Percentiles rank a stretch among this genome's conserved stretches.
Evolutionary conservation across 2,797 vertebrate species (phyloP).

Genomic region (Odontamblyopus lacepedii): DNA sequence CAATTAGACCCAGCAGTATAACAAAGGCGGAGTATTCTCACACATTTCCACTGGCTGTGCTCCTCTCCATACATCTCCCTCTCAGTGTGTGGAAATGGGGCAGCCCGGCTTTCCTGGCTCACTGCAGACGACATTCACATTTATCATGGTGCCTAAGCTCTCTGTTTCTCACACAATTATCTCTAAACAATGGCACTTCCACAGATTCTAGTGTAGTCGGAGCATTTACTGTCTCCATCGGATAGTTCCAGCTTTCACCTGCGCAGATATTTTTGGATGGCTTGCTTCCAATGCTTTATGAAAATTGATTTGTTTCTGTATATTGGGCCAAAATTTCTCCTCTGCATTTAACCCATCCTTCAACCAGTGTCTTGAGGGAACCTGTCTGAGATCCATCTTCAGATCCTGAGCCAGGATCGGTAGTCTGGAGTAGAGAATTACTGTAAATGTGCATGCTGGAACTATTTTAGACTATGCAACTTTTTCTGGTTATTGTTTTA

Average conservation of each 20-base stretch:
- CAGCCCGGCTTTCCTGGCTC: constrained; percentile 59
- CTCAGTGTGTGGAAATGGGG: constrained; percentile 71
- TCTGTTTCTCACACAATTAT: constrained; percentile 72
- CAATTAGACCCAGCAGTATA: constrained; percentile 40
- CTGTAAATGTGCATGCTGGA: too few relatives aligned
- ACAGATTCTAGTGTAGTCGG: constrained; percentile 42
- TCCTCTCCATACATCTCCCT: constrained; percentile 70
- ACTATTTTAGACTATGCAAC: not conserved
- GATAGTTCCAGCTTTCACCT: constrained; percentile 23
- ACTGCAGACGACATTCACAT: constrained; percentile 65
- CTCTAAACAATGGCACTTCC: constrained; percentile 65
- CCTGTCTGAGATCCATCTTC: not conserved
- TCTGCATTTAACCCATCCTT: not conserved
- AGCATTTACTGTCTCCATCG: constrained; percentile 41
- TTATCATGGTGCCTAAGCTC: constrained; percentile 69
- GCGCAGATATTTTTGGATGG: not conserved
- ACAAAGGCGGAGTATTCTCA: constrained; percentile 33
- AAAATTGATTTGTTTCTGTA: not conserved
- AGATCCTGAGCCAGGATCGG: not conserved
- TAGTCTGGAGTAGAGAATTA: not conserved
- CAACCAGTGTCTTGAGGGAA: not conserved
- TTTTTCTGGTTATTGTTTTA: not conserved
- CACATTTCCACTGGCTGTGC: constrained; percentile 1
- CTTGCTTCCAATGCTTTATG: not conserved
- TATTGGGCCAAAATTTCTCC: not conserved